Percentiles rank a stretch among this genome's conserved stretches.
Evolutionary conservation across 2,797 vertebrate genomes (phyloP).

Genomic region (Champsocephalus esox): DNA sequence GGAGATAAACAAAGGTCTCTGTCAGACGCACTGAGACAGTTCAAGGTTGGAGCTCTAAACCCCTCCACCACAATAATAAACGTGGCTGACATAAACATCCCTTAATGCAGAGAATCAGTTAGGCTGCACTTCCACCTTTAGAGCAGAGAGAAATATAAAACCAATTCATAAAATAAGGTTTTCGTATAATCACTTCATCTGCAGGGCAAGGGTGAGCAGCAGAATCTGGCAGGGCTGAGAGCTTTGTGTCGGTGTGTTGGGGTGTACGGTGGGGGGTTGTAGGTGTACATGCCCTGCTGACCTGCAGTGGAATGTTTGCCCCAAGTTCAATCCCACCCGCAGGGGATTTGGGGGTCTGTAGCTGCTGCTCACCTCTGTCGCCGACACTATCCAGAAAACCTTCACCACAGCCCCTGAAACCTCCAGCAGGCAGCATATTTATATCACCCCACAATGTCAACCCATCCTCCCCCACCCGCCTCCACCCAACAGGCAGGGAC

Average conservation of each 20-base stretch:
- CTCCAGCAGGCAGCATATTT: slow-evolving; percentile 67
- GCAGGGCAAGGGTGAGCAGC: neutral
- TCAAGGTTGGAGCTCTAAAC: neutral
- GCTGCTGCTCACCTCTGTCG: slow-evolving; percentile 56
- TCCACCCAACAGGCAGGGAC: slow-evolving; percentile 45
- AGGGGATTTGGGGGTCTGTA: slow-evolving; percentile 51
- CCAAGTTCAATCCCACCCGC: slow-evolving; percentile 62
- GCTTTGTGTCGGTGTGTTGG: slow-evolving; percentile 37
- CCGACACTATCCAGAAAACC: slow-evolving; percentile 76
- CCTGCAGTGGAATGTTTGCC: slow-evolving; percentile 67
- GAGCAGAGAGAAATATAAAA: neutral
- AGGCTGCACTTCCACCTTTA: too few species aligned
- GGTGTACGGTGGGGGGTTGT: slow-evolving; percentile 19
- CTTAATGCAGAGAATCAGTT: neutral
- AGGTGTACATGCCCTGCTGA: slow-evolving; percentile 60
- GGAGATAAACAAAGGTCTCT: neutral
- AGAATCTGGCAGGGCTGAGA: neutral
- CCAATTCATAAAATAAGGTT: neutral
- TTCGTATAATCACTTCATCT: neutral
- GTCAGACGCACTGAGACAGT: neutral
- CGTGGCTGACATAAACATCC: neutral
- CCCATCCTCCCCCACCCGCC: slow-evolving; percentile 55
- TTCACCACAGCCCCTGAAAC: slow-evolving; percentile 58
- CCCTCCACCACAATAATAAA: neutral
- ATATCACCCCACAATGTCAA: slow-evolving; percentile 66